Evolutionary conservation across 2,797 vertebrate genomes (phyloP), one percentile per base, ranked within the genome.

Genomic region (Galago senegalensis): DNA sequence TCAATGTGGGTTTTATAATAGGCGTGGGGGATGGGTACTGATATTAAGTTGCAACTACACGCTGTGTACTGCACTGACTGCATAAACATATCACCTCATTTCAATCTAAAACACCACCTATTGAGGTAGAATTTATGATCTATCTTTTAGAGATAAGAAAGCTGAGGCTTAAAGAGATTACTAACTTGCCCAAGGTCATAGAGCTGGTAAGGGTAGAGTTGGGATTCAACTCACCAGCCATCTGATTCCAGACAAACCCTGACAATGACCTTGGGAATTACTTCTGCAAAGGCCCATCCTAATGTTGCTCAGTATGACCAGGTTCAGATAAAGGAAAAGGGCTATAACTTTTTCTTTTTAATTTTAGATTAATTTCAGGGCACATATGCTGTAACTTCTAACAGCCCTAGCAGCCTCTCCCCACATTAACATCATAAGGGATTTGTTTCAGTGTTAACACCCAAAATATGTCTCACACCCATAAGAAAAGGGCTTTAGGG

Each of bases 371-470:
- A 53, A 53, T 53, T 16, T 53, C 49, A 53, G 49, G 49, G 49
- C 16, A 53, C 49, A 53, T 53, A 53, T 53, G 12, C 31, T 79
- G 43, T 12, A 84, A 56, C 29, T 69, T 94, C 72, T 73, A 87
- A 72, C 1, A 67, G 75, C 46, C 58, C 29, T 14, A 63, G 53
- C 87, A n/a, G 80, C 61, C 83, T 94, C 84, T 63, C 31, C 16
- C 43, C 11, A 46, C 18, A 9, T 81, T 58, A 82, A 17, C 58
- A 89, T 58, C 17, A 43, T 14, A 43, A 87, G 13, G 60, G 80
- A 89, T 81, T 94, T 29, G 91, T 61, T 69, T 92, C 11, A 80
- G 25, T 61, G 81, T 65, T 70, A 86, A 92, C 25, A 84, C 82
- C 53, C 73, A 7, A 79, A 85, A 81, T 94, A 82, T 49, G 73